These are phyloP conservation scores for Steinernema feltiae DNA, from an alignment of 1,140 invertebrate species.

Conservation along the genomic window DNA sequence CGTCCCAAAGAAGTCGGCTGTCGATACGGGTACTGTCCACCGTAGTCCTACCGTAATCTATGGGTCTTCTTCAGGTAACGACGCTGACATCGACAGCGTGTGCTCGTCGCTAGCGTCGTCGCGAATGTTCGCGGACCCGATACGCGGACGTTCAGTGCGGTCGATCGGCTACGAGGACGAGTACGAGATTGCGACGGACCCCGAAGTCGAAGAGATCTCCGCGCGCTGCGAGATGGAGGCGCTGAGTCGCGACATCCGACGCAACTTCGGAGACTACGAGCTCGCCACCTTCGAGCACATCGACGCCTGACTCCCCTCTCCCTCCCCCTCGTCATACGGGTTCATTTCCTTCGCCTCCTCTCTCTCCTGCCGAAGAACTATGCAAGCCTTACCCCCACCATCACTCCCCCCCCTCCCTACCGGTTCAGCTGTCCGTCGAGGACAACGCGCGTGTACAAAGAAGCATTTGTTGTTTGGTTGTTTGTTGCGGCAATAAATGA, in stretches of 20 bases:
- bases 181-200: constrained; percentile 29
- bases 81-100: neutral
- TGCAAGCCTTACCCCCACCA: neutral
- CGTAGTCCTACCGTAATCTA: neutral
- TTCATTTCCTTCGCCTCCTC: neutral
- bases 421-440: neutral
- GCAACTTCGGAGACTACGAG: constrained; percentile 34
- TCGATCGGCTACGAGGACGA: constrained; percentile 37
- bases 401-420: neutral
- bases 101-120: neutral
- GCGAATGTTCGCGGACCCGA: neutral
- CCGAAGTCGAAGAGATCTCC: constrained; percentile 24
- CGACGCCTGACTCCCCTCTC: constrained; percentile 5
- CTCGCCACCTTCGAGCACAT: constrained; percentile 37
- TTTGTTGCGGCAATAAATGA: neutral
- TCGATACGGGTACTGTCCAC: neutral
- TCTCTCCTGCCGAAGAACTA: constrained; percentile 9
- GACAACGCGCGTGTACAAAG: neutral
- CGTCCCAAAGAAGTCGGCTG: neutral
- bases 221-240: constrained; percentile 30
- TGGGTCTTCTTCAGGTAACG: neutral
- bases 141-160: constrained; percentile 21
- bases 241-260: constrained; percentile 31
- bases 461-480: neutral
- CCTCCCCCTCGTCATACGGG: neutral